Evolutionary conservation across 2,113 vertebrate genomes (phyloP), one percentile per base, ranked within the genome.

Genomic region (Vanacampus margaritifer): DNA sequence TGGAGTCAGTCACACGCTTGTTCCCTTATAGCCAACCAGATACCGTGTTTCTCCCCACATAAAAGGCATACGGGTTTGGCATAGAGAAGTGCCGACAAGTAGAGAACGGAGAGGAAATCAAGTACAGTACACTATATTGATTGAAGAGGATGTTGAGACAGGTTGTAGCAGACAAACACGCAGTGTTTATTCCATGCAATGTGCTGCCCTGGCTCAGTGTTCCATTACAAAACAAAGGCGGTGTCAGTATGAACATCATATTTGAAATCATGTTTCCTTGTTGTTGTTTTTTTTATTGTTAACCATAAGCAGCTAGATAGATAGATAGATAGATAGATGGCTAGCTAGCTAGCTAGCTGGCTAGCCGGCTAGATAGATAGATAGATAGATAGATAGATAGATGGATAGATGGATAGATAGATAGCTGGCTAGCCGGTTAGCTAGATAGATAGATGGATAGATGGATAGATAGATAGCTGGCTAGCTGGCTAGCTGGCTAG

Each of bases 141-240:
- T 87, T 79, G 21, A 61, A 39, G 74, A 74, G 71, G 71, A 75
- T 79, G 74, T 63, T 71, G 68, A 80, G 66, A 80, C 76, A 75
- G 70, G 12, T 23, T 60, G 36, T 24, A 39, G 37, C 59, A 41
- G 37, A 43, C 59, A 41, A 62, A 14, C 59, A 37, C 57, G 5
- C 10, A 37, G 19, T 37, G 57, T 10, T 45, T 45, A 45, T 45
- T 45, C 14, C 41, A 59, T 76, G 28, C 17, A 48, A 16, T 17
- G 16, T 48, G n/a, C 48, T 51, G n/a, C 48, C 23, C 10, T 23
- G 50, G 23, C 48, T 53, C 2, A 53, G n/a, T 24, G 50, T 24
- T 53, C 50, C 11, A 24, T 53, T 23, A 53, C 50, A 53, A 12
- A 46, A 24, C 23, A 24, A 53, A 8, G 10, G 1, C n/a, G 23